phyloP scores from a whole-genome alignment of 2,113 vertebrate genomes.

The Paradoxurus hermaphroditus region DNA sequence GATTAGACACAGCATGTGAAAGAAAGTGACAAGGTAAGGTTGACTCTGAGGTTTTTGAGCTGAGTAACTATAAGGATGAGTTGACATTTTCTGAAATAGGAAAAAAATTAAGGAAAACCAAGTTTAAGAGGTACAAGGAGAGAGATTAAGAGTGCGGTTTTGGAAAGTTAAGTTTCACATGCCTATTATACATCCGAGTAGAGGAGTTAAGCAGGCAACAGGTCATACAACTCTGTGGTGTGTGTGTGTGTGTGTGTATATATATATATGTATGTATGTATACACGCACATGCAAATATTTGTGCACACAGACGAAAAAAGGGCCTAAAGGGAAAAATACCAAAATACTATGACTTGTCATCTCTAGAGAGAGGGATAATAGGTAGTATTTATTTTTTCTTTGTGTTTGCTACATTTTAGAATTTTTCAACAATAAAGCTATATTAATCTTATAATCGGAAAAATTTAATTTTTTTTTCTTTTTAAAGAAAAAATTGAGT shows the following conservation, averaged over 20 bases:
- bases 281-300: background rate
- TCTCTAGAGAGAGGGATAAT: background rate
- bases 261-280: no score
- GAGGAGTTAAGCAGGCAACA: background rate
- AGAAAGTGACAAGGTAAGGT: background rate
- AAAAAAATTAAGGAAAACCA: background rate
- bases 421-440: background rate
- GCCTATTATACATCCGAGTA: background rate
- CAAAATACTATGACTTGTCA: background rate
- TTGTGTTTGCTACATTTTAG: background rate
- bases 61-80: background rate
- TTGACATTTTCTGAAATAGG: constrained; percentile 1
- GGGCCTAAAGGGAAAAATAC: background rate
- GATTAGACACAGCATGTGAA: background rate
- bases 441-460: background rate
- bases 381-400: background rate
- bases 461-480: background rate
- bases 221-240: background rate
- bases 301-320: background rate
- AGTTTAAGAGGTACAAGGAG: background rate
- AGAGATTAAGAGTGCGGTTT: background rate
- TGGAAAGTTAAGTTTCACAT: background rate
- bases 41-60: background rate
- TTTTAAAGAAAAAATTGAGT: background rate
- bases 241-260: no score